Evolutionary conservation across 2,113 vertebrate genomes (phyloP).

Genomic region (Lethenteron reissneri): DNA sequence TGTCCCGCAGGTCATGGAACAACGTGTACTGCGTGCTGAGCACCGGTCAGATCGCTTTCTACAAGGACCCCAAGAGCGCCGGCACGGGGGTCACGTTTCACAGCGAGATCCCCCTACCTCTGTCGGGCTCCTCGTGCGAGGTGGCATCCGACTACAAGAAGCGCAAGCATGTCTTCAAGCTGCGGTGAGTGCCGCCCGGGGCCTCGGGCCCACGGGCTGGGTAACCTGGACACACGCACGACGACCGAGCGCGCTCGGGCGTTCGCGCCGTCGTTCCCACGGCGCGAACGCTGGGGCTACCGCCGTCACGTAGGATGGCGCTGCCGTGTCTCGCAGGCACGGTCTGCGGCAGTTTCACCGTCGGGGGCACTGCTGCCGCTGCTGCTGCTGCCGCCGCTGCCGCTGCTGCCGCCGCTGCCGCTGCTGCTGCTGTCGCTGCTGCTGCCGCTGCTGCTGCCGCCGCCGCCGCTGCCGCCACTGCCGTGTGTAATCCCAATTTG

Average conservation of each 20-base stretch:
- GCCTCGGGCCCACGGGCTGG: background rate
- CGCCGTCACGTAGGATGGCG: background rate
- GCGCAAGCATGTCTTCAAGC: constrained; percentile 72
- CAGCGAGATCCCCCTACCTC: constrained; percentile 48
- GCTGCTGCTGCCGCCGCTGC: background rate
- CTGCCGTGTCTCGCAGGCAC: too few relatives aligned
- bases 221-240: background rate
- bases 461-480: too few relatives aligned
- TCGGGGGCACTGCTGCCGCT: background rate
- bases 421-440: too few relatives aligned
- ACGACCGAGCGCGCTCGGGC: too few relatives aligned
- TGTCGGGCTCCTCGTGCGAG: constrained; percentile 47
- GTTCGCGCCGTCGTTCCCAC: too few relatives aligned
- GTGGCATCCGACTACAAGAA: constrained; percentile 66
- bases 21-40: constrained; percentile 68
- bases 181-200: constrained; percentile 30
- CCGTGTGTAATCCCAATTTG: background rate
- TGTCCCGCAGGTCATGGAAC: constrained; percentile 57
- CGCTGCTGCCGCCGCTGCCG: too few relatives aligned
- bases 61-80: constrained; percentile 67
- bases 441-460: too few relatives aligned
- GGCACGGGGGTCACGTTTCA: constrained; percentile 47
- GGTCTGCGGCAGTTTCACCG: background rate
- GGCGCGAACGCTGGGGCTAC: too few relatives aligned
- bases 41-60: constrained; percentile 46